phyloP scores from a whole-genome alignment of 2,797 vertebrate genomes.

The Enteromius anoplus region DNA sequence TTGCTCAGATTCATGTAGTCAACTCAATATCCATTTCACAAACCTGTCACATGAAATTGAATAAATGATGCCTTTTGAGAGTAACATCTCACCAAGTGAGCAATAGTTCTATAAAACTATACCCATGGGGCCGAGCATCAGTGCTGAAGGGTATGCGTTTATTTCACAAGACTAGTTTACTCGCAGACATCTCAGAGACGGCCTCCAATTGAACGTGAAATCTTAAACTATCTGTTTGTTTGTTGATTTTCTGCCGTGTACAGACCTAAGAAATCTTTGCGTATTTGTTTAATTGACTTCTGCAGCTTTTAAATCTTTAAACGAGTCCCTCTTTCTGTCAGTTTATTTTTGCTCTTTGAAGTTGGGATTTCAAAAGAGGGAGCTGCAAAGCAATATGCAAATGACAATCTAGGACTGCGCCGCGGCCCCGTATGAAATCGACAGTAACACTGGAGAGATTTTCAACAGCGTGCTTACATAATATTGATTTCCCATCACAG shows the following conservation, averaged over 20 bases:
- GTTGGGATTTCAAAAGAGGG: constrained; percentile 60
- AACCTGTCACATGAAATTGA: constrained; percentile 26
- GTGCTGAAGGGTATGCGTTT: neutral
- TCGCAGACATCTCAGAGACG: constrained; percentile 35
- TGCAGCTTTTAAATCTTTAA: constrained; percentile 67
- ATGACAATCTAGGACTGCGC: constrained; percentile 55
- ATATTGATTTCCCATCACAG: constrained; percentile 59
- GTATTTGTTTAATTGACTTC: constrained; percentile 69
- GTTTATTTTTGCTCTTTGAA: constrained; percentile 65
- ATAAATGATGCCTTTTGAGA: constrained; percentile 37
- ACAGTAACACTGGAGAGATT: constrained; percentile 57
- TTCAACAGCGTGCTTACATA: constrained; percentile 57
- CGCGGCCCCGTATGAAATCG: constrained; percentile 53
- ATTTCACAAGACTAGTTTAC: constrained; percentile 46
- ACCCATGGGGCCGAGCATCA: neutral
- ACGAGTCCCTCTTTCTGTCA: constrained; percentile 61
- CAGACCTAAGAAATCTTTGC: constrained; percentile 58
- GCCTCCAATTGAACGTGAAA: constrained; percentile 57
- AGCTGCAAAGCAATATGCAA: constrained; percentile 63
- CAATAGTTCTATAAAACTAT: constrained; percentile 8
- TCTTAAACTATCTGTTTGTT: constrained; percentile 59
- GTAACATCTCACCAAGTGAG: constrained; percentile 10
- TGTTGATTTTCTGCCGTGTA: constrained; percentile 61
- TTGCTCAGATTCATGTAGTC: constrained; percentile 6
- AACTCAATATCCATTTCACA: constrained; percentile 30